Conservation (phyloP, 1,140 invertebrate species). For the Acyrthosiphon pisum region DNA sequence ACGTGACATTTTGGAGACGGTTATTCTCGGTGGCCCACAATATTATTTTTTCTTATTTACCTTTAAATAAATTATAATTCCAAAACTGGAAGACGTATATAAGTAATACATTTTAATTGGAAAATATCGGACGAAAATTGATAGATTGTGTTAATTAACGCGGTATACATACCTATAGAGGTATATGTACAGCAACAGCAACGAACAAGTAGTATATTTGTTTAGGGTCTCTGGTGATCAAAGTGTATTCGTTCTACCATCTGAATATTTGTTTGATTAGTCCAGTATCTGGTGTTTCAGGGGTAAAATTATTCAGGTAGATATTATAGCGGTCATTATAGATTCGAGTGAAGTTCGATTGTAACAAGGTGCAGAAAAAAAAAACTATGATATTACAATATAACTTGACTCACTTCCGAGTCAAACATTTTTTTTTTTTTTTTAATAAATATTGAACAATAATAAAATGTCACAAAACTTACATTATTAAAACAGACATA, state of each 20-base stretch:
- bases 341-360: not conserved
- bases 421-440: not conserved
- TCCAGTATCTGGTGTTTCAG: not conserved
- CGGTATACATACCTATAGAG: not conserved
- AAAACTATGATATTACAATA: not conserved
- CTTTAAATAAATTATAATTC: not conserved
- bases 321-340: not conserved
- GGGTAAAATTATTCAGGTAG: not conserved
- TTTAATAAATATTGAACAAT: no score
- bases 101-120: not conserved
- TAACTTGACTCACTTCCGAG: not conserved
- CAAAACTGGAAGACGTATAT: not conserved
- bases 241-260: not conserved
- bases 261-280: not conserved
- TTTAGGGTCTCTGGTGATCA: not conserved
- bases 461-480: no score
- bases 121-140: not conserved
- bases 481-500: no score
- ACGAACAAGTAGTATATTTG: conserved; percentile 4
- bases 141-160: not conserved
- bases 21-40: not conserved
- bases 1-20: not conserved
- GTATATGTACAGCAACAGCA: not conserved
- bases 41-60: not conserved
- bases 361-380: not conserved